These are phyloP conservation scores for Epinephelus awoara DNA, from an alignment of 2,797 vertebrate species.

Conservation along the genomic window DNA sequence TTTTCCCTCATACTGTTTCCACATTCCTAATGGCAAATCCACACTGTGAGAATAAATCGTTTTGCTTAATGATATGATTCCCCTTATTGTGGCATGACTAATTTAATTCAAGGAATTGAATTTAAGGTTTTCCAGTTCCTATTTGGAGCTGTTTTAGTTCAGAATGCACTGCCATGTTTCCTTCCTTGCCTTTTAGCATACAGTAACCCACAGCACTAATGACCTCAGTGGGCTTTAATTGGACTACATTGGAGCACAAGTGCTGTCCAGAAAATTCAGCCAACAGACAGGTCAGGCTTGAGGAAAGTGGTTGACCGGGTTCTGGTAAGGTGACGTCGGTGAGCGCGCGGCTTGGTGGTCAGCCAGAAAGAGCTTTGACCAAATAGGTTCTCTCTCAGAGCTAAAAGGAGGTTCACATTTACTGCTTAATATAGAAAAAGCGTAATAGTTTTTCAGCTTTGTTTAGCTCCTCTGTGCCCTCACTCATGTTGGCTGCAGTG, in stretches of 20 bases:
- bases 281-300: constrained; percentile 25
- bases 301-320: constrained; percentile 13
- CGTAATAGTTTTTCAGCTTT: not conserved
- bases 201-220: not conserved
- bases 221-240: constrained; percentile 22
- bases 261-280: constrained; percentile 7
- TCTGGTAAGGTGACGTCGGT: constrained; percentile 39
- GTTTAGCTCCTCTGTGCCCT: not conserved
- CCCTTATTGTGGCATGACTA: not conserved
- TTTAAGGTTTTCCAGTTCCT: not conserved
- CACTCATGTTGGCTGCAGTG: not conserved
- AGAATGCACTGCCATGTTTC: not conserved
- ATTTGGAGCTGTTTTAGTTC: not conserved
- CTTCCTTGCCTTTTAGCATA: not conserved
- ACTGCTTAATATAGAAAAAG: not conserved
- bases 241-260: not conserved
- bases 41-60: not conserved
- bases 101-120: no score
- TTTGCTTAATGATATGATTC: not conserved
- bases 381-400: constrained; percentile 17
- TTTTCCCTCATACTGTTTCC: not conserved
- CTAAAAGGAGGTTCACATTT: constrained; percentile 6
- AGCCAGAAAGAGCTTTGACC: constrained; percentile 34
- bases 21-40: not conserved
- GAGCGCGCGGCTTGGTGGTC: constrained; percentile 12